Conservation (phyloP, 2,113 vertebrate species). For the Tragelaphus buxtoni region DNA sequence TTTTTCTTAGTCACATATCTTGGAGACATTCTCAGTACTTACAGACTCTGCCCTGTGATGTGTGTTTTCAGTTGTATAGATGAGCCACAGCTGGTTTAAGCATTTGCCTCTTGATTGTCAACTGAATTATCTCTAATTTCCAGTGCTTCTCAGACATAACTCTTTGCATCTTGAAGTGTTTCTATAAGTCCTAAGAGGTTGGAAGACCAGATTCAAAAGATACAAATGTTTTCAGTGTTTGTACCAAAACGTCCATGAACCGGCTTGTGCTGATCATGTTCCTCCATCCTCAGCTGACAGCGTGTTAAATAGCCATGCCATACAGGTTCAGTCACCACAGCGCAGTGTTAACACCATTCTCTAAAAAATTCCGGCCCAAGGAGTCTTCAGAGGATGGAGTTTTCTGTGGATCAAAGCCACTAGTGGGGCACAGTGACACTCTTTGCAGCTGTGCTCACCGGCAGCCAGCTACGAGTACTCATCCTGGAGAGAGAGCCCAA, state of each 20-base stretch:
- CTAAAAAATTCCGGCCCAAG: not conserved
- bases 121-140: not conserved
- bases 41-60: not conserved
- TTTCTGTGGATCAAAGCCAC: not conserved
- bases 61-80: not conserved
- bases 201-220: not conserved
- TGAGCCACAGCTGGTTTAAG: not conserved
- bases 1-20: not conserved
- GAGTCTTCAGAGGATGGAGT: not conserved
- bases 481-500: not conserved
- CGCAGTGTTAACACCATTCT: not conserved
- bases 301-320: not conserved
- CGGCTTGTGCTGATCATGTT: not conserved
- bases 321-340: not conserved
- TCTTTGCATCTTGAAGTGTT: not conserved
- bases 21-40: not conserved
- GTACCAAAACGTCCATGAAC: not conserved
- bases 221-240: not conserved
- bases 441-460: not conserved
- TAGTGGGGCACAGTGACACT: not conserved
- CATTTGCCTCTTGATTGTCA: not conserved
- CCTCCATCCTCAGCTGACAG: not conserved
- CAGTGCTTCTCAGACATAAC: not conserved
- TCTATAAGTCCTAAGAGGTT: not conserved
- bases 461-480: not conserved